Evolutionary conservation across 2,888 invertebrate genomes (phyloP), one percentile per base, ranked within the genome.

Genomic region (Agonopterix arenella): DNA sequence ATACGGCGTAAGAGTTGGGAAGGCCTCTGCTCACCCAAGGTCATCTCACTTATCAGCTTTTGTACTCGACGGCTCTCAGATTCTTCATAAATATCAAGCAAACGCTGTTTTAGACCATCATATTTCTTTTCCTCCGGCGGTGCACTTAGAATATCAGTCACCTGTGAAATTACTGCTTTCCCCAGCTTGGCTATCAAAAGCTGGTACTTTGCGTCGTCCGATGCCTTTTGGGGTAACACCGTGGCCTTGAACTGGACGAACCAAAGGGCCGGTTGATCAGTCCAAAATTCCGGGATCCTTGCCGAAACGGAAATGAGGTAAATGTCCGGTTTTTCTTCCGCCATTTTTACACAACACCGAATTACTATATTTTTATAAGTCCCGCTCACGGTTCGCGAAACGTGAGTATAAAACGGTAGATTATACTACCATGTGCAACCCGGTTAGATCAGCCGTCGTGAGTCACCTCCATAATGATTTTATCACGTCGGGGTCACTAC

Each of bases 281-380:
- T 52, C 63, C 61, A 65, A 48, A 67, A 62, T n/a, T 59, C 59
- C 2, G 61, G 57, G 1, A 50, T 13, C 8, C 46, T 42, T 7
- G 42, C 4, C 1, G 42, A 45, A 2, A 46, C 45, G 1, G 38
- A 5, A 1, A 44, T 44, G 10, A 42, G 42, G 4, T 4, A 2
- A 2, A 38, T 3, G 38, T 38, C 38, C 4, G 38, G 38, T 38
- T 38, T 38, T 3, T 38, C 38, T 38, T 38, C 38, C 4, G 1
- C 38, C 4, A 3, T 3, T 3, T 2, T 38, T 1, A 16, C 2
- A 2, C 2, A 2, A 2, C 1, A 16, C 2, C 2, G 16, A 16
- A n/a, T n/a, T n/a, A n/a, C n/a, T n/a, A n/a, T n/a, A n/a, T n/a
- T n/a, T n/a, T n/a, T n/a, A n/a, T n/a, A n/a, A n/a, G n/a, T n/a